These are phyloP conservation scores for Acanthochromis polyacanthus DNA, from an alignment of 2,113 vertebrate genomes.

Conservation along the genomic window DNA sequence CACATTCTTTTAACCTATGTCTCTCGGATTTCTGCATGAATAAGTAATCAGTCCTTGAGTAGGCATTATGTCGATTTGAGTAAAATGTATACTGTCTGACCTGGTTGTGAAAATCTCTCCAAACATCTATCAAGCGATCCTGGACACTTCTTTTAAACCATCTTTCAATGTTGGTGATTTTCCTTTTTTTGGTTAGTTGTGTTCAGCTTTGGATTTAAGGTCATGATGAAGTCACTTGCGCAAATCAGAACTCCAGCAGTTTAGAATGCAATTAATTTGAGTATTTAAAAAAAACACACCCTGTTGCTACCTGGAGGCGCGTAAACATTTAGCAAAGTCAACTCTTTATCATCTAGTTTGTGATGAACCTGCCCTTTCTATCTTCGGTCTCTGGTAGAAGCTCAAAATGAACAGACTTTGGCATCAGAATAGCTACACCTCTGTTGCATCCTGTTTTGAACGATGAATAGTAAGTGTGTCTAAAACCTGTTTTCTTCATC, in stretches of 20 bases:
- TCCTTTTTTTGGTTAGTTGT: slow-evolving; percentile 6
- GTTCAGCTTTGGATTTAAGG: neutral
- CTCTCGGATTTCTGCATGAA: neutral
- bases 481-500: neutral
- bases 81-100: too few relatives aligned
- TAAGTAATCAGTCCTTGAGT: too few relatives aligned
- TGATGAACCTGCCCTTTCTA: neutral
- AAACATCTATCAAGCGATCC: neutral
- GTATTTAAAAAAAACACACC: neutral
- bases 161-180: neutral
- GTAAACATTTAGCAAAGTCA: neutral
- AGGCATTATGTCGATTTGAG: too few relatives aligned
- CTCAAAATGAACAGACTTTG: neutral
- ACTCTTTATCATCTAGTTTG: neutral
- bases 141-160: neutral
- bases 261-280: neutral
- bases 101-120: neutral
- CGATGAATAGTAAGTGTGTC: neutral
- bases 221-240: neutral
- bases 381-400: neutral
- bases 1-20: neutral
- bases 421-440: neutral
- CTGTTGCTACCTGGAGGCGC: neutral
- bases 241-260: neutral
- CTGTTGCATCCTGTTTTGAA: neutral